These are phyloP conservation scores for Sciurus vulgaris DNA, from an alignment of 2,797 vertebrate genomes.

Conservation along the genomic window DNA sequence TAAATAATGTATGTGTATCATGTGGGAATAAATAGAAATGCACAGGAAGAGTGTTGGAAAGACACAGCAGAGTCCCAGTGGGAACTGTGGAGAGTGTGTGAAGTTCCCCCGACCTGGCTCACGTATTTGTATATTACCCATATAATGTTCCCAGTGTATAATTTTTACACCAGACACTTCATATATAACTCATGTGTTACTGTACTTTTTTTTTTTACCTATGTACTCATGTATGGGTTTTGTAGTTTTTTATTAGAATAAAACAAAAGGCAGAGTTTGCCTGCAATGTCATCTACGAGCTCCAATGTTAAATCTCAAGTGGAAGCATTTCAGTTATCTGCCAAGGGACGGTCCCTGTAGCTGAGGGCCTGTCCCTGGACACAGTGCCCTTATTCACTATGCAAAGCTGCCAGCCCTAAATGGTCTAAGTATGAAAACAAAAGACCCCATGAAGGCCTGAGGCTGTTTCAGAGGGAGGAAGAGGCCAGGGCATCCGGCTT, in stretches of 20 bases:
- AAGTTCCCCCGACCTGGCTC: accelerated
- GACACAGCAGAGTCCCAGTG: accelerated
- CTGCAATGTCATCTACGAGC: not conserved
- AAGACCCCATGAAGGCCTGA: not conserved
- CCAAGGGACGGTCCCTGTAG: not conserved
- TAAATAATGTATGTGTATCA: not conserved
- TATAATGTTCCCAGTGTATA: not conserved
- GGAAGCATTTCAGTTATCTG: not conserved
- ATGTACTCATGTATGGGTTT: not conserved
- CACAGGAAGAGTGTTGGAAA: accelerated
- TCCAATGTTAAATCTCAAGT: not conserved
- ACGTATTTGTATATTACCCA: too few relatives aligned
- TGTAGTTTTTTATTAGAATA: not conserved
- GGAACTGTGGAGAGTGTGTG: too few relatives aligned
- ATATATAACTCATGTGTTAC: not conserved
- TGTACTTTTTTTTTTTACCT: not conserved
- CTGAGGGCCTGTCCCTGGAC: accelerated
- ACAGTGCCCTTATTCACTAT: accelerated
- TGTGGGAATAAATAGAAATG: not conserved
- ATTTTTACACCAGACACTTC: not conserved
- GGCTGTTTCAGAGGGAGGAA: not conserved
- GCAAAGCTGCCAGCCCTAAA: not conserved
- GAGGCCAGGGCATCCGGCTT: not conserved
- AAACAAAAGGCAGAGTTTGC: not conserved
- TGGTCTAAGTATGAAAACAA: not conserved